A percentile compares a stretch with the other conserved stretches of the same genome.
These are phyloP conservation scores for Lepidocyrtoides sp. DNA, from an alignment of 2,888 invertebrate genomes.

Conservation along the genomic window DNA sequence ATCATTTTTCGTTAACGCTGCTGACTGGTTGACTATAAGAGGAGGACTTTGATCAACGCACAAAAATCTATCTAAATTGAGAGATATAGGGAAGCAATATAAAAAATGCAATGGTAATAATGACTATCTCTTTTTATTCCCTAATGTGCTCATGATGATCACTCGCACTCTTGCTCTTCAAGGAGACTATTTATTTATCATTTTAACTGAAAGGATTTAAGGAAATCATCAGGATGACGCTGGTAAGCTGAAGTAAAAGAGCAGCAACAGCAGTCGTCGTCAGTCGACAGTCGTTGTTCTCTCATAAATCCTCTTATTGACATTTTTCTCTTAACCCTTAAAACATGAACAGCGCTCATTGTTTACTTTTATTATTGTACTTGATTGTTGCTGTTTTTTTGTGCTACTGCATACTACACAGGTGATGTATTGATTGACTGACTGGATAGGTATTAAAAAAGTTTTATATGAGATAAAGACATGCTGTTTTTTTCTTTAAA, in stretches of 20 bases:
- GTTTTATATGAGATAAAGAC: not conserved
- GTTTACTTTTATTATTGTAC: not conserved
- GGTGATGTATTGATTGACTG: not conserved
- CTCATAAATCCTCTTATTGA: slow-evolving; percentile 34
- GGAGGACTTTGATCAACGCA: too few relatives aligned
- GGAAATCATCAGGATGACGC: slow-evolving; percentile 25
- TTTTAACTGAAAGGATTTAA: slow-evolving; percentile 10
- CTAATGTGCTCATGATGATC: slow-evolving; percentile 27
- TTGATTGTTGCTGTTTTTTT: not conserved
- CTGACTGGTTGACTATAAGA: too few relatives aligned
- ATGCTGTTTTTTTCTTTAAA: not conserved
- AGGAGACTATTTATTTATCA: not conserved
- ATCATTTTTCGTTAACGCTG: not conserved
- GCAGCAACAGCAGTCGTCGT: not conserved
- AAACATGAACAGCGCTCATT: not conserved
- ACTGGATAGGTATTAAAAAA: not conserved
- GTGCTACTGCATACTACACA: not conserved
- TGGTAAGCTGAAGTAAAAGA: too few relatives aligned
- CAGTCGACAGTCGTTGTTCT: not conserved
- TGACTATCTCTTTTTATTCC: slow-evolving; percentile 31
- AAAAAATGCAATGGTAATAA: slow-evolving; percentile 21
- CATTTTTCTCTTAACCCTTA: not conserved
- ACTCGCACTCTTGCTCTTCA: slow-evolving; percentile 20
- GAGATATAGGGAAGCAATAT: not conserved
- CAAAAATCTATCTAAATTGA: not conserved